Percentiles rank a stretch among this genome's conserved stretches.
phyloP scores from a whole-genome alignment of 2,888 invertebrate genomes.

The Lottia scabra region DNA sequence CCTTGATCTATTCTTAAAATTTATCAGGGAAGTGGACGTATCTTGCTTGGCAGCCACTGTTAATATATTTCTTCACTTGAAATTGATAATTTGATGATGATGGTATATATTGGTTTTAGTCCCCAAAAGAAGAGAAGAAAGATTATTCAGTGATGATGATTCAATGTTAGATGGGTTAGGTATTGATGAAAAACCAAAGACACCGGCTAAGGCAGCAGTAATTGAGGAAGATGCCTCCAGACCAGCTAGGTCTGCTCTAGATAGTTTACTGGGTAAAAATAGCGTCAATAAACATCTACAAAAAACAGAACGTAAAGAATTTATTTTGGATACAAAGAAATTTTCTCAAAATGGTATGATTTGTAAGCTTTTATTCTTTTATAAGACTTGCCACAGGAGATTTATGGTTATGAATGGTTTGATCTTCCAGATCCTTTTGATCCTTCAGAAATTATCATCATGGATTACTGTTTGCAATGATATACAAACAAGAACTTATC shows the following conservation, averaged over 20 bases:
- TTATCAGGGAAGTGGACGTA: no score
- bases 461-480: no score
- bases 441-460: no score
- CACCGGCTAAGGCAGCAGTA: neutral
- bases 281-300: constrained; percentile 49
- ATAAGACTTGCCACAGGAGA: no score
- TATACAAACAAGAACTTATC: no score
- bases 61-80: no score
- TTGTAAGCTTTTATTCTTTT: no score
- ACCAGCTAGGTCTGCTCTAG: constrained; percentile 56
- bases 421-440: neutral
- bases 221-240: constrained; percentile 40
- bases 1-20: no score
- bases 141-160: constrained; percentile 59
- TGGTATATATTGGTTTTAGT: neutral
- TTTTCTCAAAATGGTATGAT: constrained; percentile 37
- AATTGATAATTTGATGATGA: neutral
- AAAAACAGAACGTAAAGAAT: constrained; percentile 52
- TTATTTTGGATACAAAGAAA: constrained; percentile 58
- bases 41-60: no score
- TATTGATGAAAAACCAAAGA: constrained; percentile 29
- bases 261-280: constrained; percentile 56
- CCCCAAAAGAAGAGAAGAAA: constrained; percentile 45
- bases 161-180: constrained; percentile 56
- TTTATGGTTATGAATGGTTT: neutral